Base-by-base conservation (phyloP, 1,140 invertebrate genomes). In the Trichomalopsis sarcophagae region DNA sequence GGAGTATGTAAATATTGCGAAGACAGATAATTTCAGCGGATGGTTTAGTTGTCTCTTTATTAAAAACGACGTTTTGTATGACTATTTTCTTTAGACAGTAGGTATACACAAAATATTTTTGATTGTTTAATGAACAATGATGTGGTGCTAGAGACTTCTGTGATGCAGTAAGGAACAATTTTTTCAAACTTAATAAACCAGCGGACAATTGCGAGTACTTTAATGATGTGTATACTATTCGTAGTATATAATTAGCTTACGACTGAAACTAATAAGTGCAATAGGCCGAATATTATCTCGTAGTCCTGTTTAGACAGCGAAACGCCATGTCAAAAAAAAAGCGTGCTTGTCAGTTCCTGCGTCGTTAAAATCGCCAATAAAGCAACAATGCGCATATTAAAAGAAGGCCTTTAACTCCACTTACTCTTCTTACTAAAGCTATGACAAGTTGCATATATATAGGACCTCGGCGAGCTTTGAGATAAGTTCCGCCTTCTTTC, bases 281-380 rank as follows among this genome's bases (percentile, higher is more conserved):
- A 33, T 7, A 27, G 11, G 68, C 68, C 27, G 23, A 4, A 71
- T 30, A 40, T 21, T 74, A 74, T 40, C 17, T 33, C 33, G 7
- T 66, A 78, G 76, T 66, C 14, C 47, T 78, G 76, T 78, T 66
- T 33, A 78, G 30, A 27, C 40, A 40, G 50, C 40, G 40, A 27
- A 76, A 76, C 2, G 17, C 33, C 30, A 33, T 76, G 44, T 76
- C n/a, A 50, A 23, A 71, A 71, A 10, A 66, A 66, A 17, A 71
- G 33, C 27, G 69, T 71, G 40, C 40, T 44, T 44, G 40, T 44
- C 40, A 44, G 40, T 0, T 71, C 69, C 69, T 10, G 33, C 27
- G n/a, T 11, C 2, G 30, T 82, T 73, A 33, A 84, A 33, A 27
- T 71, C 84, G 87, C 89, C 85, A 90, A 90, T 90, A 90, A 90